A percentile compares a stretch with the other conserved stretches of the same genome.
Conservation (phyloP, 2,888 invertebrate genomes). For the Coleophora flavipennella region DNA sequence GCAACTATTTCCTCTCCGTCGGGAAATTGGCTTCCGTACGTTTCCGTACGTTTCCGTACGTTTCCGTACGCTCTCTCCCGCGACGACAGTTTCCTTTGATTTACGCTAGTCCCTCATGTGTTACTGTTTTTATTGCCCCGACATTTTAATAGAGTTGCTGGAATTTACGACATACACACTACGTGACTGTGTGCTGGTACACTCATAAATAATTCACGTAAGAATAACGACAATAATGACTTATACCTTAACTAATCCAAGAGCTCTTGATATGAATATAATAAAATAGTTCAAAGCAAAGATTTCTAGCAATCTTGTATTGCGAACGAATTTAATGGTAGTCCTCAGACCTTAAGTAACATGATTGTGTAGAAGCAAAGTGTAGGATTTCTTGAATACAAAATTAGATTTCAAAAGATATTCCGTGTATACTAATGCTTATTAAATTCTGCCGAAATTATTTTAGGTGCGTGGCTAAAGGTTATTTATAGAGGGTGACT, state of each 20-base stretch:
- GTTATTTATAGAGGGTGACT: no score
- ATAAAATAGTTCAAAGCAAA: neutral
- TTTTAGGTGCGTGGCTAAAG: no score
- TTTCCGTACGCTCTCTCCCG: constrained; percentile 15
- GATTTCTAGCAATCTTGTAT: no score
- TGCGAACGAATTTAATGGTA: no score
- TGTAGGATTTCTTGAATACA: neutral
- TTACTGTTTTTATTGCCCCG: constrained; percentile 7
- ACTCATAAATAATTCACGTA: neutral
- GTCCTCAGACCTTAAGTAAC: no score
- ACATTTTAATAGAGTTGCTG: neutral
- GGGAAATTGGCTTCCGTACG: constrained; percentile 25
- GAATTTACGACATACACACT: neutral
- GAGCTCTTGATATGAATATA: neutral
- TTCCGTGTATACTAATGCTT: no score
- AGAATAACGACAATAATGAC: neutral
- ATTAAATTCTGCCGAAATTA: no score
- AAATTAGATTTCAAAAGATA: no score
- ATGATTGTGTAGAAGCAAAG: no score
- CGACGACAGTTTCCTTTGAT: constrained; percentile 18
- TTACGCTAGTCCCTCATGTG: constrained; percentile 11
- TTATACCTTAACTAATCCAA: neutral
- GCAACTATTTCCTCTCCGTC: constrained; percentile 21
- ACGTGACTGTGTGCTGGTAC: neutral
- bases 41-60: no score